Evolutionary conservation across 2,113 vertebrate species (phyloP), one percentile per base, ranked within the genome.

Genomic region (Odocoileus hemionus): DNA sequence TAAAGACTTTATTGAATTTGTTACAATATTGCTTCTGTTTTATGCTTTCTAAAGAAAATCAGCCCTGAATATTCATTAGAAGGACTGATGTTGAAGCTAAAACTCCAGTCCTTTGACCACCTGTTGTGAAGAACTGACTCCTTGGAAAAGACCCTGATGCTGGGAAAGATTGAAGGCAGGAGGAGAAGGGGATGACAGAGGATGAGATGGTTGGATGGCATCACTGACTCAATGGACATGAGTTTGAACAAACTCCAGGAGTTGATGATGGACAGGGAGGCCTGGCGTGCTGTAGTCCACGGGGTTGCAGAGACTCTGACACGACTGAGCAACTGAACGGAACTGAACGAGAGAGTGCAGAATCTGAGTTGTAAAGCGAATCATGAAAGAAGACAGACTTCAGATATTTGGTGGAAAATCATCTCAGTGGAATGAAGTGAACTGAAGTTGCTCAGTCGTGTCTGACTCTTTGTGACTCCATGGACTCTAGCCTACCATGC

Each of bases 401-500:
- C 19, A 43, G n/a, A 39, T 70, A 39, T 47, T 11, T 47, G 8
- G 36, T 43, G 52, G 6, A 33, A 36, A 13, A 12, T 10, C 1
- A 33, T 33, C 83, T 85, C 39, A 2, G 7, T 86, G 25, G 61
- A 84, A 54, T 36, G 50, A 47, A 54, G 10, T 23, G 19, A 70
- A 5, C 9, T 39, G 67, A 70, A 70, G 67, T 36, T 2, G 0
- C 10, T 21, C 67, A 70, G n/a, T 70, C 1, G 0, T 39, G 19
- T 39, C n/a, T 0, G 0, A 39, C 19, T 70, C n/a, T 70, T 70
- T 70, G 67, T 12, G 67, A 70, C 21, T 11, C n/a, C n/a, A 70
- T 70, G n/a, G 64, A 23, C 67, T 12, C 19, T 70, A 39, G n/a
- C 52, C 52, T 54, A 54, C 6, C 52, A 54, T 5, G 52, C 67